phyloP scores from a whole-genome alignment of 2,113 vertebrate species.

The Ceratotherium simum region DNA sequence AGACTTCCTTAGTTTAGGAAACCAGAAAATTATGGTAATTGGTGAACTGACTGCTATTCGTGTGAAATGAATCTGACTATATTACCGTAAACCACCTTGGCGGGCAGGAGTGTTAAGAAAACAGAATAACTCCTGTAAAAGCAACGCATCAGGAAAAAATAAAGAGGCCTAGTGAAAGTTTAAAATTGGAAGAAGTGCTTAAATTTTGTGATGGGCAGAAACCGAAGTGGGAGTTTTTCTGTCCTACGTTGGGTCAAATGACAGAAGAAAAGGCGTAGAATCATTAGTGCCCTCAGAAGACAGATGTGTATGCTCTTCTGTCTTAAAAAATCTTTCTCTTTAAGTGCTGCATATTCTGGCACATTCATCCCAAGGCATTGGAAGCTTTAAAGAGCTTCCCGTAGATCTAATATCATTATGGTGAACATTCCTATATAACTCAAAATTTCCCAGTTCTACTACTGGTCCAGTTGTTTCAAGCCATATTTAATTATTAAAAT shows the following conservation, averaged over 20 bases:
- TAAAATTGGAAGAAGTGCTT: not conserved
- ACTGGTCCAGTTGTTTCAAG: not conserved
- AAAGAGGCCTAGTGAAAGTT: not conserved
- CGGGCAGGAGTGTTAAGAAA: not conserved
- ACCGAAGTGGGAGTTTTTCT: fast-evolving
- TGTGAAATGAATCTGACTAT: fast-evolving
- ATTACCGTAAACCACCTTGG: not conserved
- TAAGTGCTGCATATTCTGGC: not conserved
- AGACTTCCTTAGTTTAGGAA: not conserved
- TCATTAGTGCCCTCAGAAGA: fast-evolving
- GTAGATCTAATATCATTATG: fast-evolving
- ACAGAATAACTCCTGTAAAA: not conserved
- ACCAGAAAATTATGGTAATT: fast-evolving
- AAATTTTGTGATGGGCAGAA: not conserved
- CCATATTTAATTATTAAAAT: not conserved
- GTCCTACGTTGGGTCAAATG: fast-evolving
- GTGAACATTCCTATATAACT: fast-evolving
- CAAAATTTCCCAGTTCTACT: not conserved
- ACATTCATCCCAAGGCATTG: not conserved
- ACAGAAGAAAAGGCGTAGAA: fast-evolving
- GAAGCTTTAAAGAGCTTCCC: not conserved
- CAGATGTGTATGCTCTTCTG: fast-evolving
- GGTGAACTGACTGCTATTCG: fast-evolving
- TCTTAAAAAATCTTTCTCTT: not conserved
- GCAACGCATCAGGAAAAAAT: fast-evolving